Evolutionary conservation across 2,113 vertebrate species (phyloP), one percentile per base, ranked within the genome.

Genomic region (Cairina moschata): DNA sequence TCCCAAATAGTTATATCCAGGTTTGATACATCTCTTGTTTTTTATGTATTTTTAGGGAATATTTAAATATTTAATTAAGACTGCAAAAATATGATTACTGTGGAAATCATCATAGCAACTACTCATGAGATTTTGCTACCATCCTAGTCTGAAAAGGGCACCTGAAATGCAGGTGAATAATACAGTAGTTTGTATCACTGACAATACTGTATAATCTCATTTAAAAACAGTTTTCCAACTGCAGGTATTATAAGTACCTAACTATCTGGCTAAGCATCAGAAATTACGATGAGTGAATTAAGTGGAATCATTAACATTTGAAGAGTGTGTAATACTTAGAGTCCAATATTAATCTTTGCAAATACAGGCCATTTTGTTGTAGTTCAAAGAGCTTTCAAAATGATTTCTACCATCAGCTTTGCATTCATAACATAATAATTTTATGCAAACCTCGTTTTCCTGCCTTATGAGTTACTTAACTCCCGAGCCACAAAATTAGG

Each of bases 381-480:
- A 56, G 71, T 90, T 95, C 90, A 94, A 93, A 94, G 88, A 94
- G 40, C 73, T 88, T 91, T 88, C 62, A 85, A 86, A 92, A 88
- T 82, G 28, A 66, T 65, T 94, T 94, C 91, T 93, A 66, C 91
- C 93, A 55, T 96, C 80, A 88, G 55, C 87, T 96, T 97, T 94
- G 86, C 89, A 93, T 97, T 95, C 83, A 95, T 89, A 94, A 75
- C 79, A 94, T 92, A 82, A 73, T 90, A 68, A 93, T 91, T 96
- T 91, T 78, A 95, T 96, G 96, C 95, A 96, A 97, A 95, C 92
- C 82, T 96, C 93, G 81, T 96, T 97, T 93, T 94, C 92, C 88
- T 96, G 96, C 92, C 81, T 56, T 96, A 79, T 91, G 92, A 94
- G 87, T 97, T 97, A 94, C 96, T 94, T 96, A 96, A 97, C 81